Evolutionary conservation across 1,140 invertebrate genomes (phyloP).

Genomic region (Harlomillsia oculata): DNA sequence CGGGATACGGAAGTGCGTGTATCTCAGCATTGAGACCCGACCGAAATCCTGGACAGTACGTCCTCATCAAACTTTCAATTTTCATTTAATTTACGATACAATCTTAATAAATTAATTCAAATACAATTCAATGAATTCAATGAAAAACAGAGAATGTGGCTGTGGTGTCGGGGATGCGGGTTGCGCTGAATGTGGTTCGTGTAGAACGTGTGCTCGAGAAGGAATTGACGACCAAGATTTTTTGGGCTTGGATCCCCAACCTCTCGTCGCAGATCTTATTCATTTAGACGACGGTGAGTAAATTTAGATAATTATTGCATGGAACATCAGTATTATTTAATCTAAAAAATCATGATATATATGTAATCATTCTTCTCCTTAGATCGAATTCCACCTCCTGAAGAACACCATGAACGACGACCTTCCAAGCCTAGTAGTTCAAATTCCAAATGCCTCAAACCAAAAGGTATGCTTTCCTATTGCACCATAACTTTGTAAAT

Average conservation of each 20-base stretch:
- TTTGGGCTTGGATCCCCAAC: slow-evolving; percentile 26
- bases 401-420: slow-evolving; percentile 19
- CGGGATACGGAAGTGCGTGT: slow-evolving; percentile 79
- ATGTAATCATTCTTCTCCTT: background rate
- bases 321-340: background rate
- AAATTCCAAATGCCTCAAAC: slow-evolving; percentile 15
- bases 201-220: slow-evolving; percentile 71
- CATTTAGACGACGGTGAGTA: slow-evolving; percentile 28
- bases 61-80: slow-evolving; percentile 37
- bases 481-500: background rate
- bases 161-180: slow-evolving; percentile 92
- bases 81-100: slow-evolving; percentile 9
- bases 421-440: slow-evolving; percentile 8
- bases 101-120: background rate
- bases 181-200: slow-evolving; percentile 83
- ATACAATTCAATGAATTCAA: background rate
- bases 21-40: slow-evolving; percentile 66
- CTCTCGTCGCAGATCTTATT: slow-evolving; percentile 18
- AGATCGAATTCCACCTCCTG: slow-evolving; percentile 20
- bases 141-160: slow-evolving; percentile 65
- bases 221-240: slow-evolving; percentile 46
- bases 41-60: slow-evolving; percentile 76
- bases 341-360: background rate
- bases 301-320: background rate
- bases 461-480: slow-evolving; percentile 9